Evolutionary conservation across 1,140 invertebrate species (phyloP).

Genomic region (Neoseiulus cucumeris): DNA sequence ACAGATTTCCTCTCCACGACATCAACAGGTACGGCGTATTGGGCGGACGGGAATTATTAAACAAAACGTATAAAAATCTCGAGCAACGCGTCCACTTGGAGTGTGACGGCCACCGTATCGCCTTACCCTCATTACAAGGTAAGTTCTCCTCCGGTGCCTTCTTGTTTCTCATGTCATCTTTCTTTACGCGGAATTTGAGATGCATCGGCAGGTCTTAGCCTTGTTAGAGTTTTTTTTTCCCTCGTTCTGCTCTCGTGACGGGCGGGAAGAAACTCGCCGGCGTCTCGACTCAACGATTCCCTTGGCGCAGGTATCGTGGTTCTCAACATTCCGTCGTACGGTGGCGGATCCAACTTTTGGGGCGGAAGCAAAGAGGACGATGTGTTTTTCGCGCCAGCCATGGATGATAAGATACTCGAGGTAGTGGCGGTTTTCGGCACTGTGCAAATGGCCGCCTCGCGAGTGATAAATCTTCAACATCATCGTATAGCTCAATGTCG

Average conservation of each 20-base stretch:
- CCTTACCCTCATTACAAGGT: constrained; percentile 69
- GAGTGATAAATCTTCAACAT: constrained; percentile 81
- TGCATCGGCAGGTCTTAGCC: too few relatives aligned
- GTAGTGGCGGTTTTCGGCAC: constrained; percentile 91
- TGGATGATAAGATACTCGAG: constrained; percentile 79
- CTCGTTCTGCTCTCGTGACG: too few relatives aligned
- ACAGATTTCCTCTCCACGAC: too few relatives aligned
- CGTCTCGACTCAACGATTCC: too few relatives aligned
- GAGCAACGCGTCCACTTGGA: constrained; percentile 81
- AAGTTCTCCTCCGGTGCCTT: not conserved
- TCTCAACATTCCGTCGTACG: constrained; percentile 87
- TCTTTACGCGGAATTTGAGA: too few relatives aligned
- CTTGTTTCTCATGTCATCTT: too few relatives aligned
- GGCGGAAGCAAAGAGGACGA: constrained; percentile 72
- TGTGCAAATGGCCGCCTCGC: constrained; percentile 85
- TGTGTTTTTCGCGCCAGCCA: constrained; percentile 61
- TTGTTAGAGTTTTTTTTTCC: too few relatives aligned
- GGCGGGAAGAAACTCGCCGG: too few relatives aligned
- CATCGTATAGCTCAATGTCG: constrained; percentile 91
- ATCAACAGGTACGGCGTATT: constrained; percentile 50
- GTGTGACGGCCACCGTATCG: constrained; percentile 75
- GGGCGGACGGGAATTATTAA: constrained; percentile 59
- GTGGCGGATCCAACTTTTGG: constrained; percentile 98
- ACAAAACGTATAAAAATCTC: constrained; percentile 82
- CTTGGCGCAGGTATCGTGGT: constrained; percentile 63